Evolutionary conservation across 1,140 invertebrate species (phyloP).

Genomic region (Drosophila ambigua): DNA sequence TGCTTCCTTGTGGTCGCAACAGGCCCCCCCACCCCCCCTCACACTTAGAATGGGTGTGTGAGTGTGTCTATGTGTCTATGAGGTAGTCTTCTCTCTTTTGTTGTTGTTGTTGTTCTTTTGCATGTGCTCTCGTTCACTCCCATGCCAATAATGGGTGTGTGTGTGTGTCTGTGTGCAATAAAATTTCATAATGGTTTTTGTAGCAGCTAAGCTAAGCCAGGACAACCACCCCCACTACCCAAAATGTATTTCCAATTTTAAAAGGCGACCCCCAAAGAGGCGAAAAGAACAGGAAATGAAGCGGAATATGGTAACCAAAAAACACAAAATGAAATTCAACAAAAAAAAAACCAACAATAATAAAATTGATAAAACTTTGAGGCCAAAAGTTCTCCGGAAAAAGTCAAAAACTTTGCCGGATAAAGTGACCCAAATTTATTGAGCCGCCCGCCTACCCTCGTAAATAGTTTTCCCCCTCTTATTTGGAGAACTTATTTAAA

Average conservation of each 20-base stretch:
- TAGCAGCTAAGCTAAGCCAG: slow-evolving; percentile 7
- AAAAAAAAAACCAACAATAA: slow-evolving; percentile 5
- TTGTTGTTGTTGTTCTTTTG: no score
- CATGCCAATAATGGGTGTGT: slow-evolving; percentile 4
- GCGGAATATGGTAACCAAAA: no score
- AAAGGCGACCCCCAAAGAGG: neutral
- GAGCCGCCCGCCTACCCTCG: slow-evolving; percentile 8
- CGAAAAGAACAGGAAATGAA: no score
- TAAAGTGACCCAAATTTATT: slow-evolving; percentile 49
- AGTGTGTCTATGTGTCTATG: no score
- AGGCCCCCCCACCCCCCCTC: no score
- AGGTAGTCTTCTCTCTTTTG: no score
- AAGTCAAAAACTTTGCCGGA: slow-evolving; percentile 21
- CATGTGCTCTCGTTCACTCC: no score
- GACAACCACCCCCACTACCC: neutral
- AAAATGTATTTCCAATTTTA: slow-evolving; percentile 30
- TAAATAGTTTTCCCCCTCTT: slow-evolving; percentile 11
- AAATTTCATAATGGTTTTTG: slow-evolving; percentile 50
- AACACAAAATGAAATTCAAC: neutral
- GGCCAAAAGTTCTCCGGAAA: slow-evolving; percentile 12
- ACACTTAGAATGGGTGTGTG: no score
- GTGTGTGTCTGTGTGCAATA: slow-evolving; percentile 35
- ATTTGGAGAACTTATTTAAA: neutral
- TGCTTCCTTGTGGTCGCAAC: no score
- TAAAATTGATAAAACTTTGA: slow-evolving; percentile 20